phyloP scores from a whole-genome alignment of 2,888 invertebrate species.

The Rhamphomyia laevipes region DNA sequence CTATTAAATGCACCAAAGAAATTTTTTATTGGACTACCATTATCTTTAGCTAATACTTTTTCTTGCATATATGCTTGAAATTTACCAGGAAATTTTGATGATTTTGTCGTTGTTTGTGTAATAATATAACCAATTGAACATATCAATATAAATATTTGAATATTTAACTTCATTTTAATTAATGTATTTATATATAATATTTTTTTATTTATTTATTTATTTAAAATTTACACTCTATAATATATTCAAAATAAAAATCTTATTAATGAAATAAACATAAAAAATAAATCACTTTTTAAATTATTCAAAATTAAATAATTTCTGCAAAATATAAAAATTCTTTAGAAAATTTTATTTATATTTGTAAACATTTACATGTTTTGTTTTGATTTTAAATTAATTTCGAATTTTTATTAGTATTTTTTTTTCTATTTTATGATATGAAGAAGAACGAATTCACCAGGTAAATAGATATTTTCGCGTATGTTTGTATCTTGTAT shows the following conservation, averaged over 20 bases:
- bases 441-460: neutral
- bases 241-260: neutral
- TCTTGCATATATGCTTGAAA: slow-evolving; percentile 26
- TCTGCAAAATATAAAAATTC: no score
- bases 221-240: neutral
- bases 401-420: no score
- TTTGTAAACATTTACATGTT: neutral
- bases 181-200: neutral
- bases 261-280: no score
- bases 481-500: neutral
- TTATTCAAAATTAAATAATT: no score
- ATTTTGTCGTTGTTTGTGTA: slow-evolving; percentile 11
- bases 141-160: neutral
- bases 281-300: neutral
- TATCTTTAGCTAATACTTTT: slow-evolving; percentile 19
- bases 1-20: slow-evolving; percentile 53
- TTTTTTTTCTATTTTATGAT: no score
- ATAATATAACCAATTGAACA: neutral
- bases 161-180: neutral
- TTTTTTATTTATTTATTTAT: no score
- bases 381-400: neutral
- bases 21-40: slow-evolving; percentile 39
- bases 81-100: slow-evolving; percentile 28
- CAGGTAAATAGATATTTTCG: neutral
- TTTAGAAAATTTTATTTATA: neutral